These are phyloP conservation scores for Biston betularia DNA, from an alignment of 2,888 invertebrate species.

Conservation along the genomic window DNA sequence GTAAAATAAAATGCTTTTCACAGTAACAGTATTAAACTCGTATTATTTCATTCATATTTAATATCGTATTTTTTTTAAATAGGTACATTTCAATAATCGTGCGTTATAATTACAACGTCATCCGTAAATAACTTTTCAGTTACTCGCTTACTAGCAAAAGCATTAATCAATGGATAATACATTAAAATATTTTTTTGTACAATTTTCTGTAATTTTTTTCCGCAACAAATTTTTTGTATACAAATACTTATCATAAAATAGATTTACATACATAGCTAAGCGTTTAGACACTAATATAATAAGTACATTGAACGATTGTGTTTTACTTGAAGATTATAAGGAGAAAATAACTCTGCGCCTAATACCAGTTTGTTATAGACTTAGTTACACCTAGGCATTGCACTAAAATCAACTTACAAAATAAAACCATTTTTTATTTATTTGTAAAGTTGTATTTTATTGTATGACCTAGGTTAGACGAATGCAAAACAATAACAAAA, in stretches of 20 bases:
- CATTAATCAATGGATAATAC: conserved; percentile 30
- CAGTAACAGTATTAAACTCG: conserved; percentile 16
- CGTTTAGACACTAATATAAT: conserved; percentile 11
- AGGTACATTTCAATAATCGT: conserved; percentile 23
- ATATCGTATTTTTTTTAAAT: conserved; percentile 33
- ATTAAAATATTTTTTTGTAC: conserved; percentile 34
- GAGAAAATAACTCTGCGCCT: not conserved
- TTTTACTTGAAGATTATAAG: not conserved
- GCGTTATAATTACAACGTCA: conserved; percentile 14
- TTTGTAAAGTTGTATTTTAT: too few relatives aligned
- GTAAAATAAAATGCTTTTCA: conserved; percentile 16
- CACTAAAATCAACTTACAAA: too few relatives aligned
- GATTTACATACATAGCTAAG: conserved; percentile 11
- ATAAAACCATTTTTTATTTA: too few relatives aligned
- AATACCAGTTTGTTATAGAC: not conserved
- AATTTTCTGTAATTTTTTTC: conserved; percentile 39
- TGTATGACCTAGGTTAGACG: not conserved
- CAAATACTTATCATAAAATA: conserved; percentile 33
- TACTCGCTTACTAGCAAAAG: conserved; percentile 22
- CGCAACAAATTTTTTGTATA: conserved; percentile 17
- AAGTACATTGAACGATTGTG: conserved; percentile 27
- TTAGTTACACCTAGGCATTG: not conserved
- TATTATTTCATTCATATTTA: conserved; percentile 34
- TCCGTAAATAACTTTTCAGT: conserved; percentile 7
- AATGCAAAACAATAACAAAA: not conserved